Evolutionary conservation across 2,888 invertebrate species (phyloP).

Genomic region (Cartodere bifasciata): DNA sequence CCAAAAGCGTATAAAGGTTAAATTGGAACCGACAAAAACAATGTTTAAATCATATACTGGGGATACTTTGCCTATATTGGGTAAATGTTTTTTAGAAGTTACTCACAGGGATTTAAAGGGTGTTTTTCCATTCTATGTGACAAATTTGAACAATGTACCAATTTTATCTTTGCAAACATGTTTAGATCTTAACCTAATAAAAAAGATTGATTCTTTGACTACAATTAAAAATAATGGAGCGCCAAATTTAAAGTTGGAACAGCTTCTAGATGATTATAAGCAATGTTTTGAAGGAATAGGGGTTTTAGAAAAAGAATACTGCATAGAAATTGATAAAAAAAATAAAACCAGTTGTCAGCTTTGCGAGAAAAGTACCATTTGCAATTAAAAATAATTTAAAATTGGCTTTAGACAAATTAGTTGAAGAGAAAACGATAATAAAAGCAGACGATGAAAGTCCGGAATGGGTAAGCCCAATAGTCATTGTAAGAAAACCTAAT

Average conservation of each 20-base stretch:
- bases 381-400: conserved; percentile 1
- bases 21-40: conserved; percentile 4
- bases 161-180: too few species aligned
- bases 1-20: background rate
- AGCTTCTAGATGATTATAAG: too few species aligned
- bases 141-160: too few species aligned
- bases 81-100: too few species aligned
- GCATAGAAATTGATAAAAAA: conserved; percentile 4
- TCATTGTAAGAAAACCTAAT: conserved; percentile 5
- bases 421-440: conserved; percentile 3
- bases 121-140: too few species aligned
- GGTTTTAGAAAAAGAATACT: too few species aligned
- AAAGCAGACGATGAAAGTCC: conserved; percentile 6
- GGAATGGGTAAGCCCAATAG: conserved; percentile 6
- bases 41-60: conserved; percentile 6
- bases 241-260: too few species aligned
- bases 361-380: conserved; percentile 6
- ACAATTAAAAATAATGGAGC: too few species aligned
- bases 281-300: too few species aligned
- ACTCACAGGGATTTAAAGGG: too few species aligned
- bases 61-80: conserved; percentile 2
- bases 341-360: conserved; percentile 3
- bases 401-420: conserved; percentile 3
- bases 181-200: too few species aligned
- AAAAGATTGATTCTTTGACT: too few species aligned